Conservation (phyloP, 2,113 vertebrate genomes). For the Leptocoma aspasia region DNA sequence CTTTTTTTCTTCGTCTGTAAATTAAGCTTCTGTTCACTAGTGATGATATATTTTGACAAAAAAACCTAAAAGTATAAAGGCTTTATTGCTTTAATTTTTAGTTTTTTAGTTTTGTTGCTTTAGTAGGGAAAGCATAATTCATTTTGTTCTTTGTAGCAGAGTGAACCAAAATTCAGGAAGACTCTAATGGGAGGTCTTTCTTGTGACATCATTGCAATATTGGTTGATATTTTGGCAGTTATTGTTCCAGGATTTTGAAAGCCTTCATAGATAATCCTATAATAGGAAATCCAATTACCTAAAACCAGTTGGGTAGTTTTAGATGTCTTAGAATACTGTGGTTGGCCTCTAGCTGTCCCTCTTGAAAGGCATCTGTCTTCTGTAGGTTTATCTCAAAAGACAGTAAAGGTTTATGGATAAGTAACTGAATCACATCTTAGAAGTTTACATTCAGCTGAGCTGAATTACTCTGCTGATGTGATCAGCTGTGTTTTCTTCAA, state of each 20-base stretch:
- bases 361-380: background rate
- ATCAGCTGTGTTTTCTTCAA: background rate
- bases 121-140: background rate
- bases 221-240: background rate
- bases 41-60: background rate
- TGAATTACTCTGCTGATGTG: background rate
- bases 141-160: background rate
- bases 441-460: background rate
- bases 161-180: background rate
- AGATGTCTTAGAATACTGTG: background rate
- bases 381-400: background rate
- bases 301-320: background rate
- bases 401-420: background rate
- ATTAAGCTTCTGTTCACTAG: conserved; percentile 27
- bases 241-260: background rate
- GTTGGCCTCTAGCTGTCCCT: background rate
- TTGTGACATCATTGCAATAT: background rate
- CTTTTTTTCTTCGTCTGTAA: background rate
- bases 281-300: background rate
- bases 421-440: background rate
- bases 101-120: background rate
- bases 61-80: background rate
- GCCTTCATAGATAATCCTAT: background rate
- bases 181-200: background rate
- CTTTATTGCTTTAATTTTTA: no score